Base-by-base conservation (phyloP, 1,140 invertebrate species). In the Drosophila quadrilineata region DNA sequence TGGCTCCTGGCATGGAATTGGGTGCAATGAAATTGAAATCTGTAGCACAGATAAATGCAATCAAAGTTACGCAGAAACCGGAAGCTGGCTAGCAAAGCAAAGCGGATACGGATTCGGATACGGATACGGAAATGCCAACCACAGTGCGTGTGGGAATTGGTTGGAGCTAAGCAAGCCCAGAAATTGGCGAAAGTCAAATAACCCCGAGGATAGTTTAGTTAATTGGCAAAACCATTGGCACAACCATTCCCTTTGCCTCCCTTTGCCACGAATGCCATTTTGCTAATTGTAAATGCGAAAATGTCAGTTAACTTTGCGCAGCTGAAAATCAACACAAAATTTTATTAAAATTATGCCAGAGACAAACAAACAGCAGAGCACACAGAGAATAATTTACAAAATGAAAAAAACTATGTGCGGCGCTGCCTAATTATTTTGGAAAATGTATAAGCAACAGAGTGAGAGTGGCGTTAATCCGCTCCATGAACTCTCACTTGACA, bases 21-120 rank as follows among this genome's bases (percentile, higher is more conserved):
- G 64, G 56, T 69, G 59, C 72, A 84, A 84, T 84, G 73, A 84
- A 82, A 82, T 74, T 72, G 43, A 82, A 76, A 84, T 76, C 69
- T 50, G n/a, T n/a, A 24, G 48, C 54, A 60, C 62, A 80, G 46
- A 59, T 60, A 68, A 60, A 70, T 50, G 64, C 48, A 53, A 64
- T 69, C 45, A 69, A 57, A 64, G 60, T 58, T 57, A 35, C n/a
- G 14, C 31, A 31, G 31, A 17, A 72, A 76, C 31, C 63, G 73
- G 77, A 82, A 63, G 48, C 46, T 24, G 59, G 33, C 60, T 66
- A 77, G 77, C 79, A 82, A 82, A 84, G 77, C 72, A 66, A 84
- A 82, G 58, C 77, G 69, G 77, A 82, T 69, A 57, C 65, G 69
- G 70, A 84, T 77, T 70, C 73, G 59, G 53, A 69, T 71, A 71